These are phyloP conservation scores for Lepus europaeus DNA, from an alignment of 2,113 vertebrate species.

Conservation along the genomic window DNA sequence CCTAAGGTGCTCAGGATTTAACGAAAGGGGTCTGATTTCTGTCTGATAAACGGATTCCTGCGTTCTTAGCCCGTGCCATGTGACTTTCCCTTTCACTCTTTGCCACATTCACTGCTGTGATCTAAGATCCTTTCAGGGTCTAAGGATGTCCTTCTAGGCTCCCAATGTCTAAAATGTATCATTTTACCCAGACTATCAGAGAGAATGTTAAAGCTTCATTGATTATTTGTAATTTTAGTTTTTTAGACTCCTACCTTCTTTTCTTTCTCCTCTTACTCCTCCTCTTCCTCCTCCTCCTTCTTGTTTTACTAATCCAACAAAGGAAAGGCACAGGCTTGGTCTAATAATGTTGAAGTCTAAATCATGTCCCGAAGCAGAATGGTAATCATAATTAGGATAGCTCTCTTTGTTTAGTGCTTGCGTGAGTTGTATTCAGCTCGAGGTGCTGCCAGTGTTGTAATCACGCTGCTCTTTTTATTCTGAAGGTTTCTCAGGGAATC, in stretches of 20 bases:
- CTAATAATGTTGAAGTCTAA: background rate
- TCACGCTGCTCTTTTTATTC: background rate
- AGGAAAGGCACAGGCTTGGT: background rate
- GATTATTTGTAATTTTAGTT: background rate
- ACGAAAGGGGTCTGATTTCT: background rate
- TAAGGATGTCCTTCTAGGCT: background rate
- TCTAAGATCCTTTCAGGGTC: background rate
- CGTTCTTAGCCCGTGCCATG: background rate
- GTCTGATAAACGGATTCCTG: background rate
- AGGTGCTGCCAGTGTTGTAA: fast-evolving
- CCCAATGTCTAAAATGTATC: background rate
- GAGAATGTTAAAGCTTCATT: background rate
- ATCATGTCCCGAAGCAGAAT: background rate
- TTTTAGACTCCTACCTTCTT: background rate
- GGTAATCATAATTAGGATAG: too few species aligned
- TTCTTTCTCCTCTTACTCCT: background rate
- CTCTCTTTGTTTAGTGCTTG: background rate
- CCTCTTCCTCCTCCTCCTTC: background rate
- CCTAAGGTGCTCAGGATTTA: background rate
- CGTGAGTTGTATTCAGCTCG: background rate
- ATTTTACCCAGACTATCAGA: background rate
- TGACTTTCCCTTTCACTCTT: background rate
- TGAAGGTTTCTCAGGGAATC: background rate
- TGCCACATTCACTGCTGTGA: background rate
- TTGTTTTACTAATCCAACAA: background rate